Evolutionary conservation across 2,888 invertebrate species (phyloP).

Genomic region (Thymelicus acteon): DNA sequence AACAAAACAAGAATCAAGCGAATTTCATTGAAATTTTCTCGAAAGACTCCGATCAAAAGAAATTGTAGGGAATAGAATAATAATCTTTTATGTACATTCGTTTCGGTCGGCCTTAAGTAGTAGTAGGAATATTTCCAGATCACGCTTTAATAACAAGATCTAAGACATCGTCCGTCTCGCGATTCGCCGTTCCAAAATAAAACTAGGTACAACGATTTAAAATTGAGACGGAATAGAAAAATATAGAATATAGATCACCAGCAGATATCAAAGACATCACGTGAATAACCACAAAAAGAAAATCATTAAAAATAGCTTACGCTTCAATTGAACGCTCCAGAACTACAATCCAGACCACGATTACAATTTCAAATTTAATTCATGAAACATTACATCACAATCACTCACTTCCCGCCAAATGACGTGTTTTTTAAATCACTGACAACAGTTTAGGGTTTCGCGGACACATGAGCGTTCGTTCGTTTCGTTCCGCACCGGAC

Average conservation of each 20-base stretch:
- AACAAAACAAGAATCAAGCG: not conserved
- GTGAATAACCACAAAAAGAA: slow-evolving; percentile 35
- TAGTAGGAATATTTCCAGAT: slow-evolving; percentile 19
- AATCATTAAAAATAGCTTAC: slow-evolving; percentile 45
- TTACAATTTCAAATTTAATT: slow-evolving; percentile 23
- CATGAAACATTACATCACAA: slow-evolving; percentile 34
- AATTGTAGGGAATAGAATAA: slow-evolving; percentile 16
- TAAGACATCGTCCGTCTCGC: slow-evolving; percentile 6
- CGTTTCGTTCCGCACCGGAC: slow-evolving; percentile 43
- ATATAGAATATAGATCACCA: slow-evolving; percentile 29
- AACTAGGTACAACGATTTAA: slow-evolving; percentile 21
- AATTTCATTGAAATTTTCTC: slow-evolving; percentile 5
- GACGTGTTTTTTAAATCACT: slow-evolving; percentile 33
- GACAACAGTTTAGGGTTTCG: slow-evolving; percentile 35
- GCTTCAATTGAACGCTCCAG: slow-evolving; percentile 34
- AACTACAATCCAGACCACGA: slow-evolving; percentile 28
- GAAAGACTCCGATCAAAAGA: slow-evolving; percentile 19
- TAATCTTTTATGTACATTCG: slow-evolving; percentile 21
- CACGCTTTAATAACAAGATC: slow-evolving; percentile 1
- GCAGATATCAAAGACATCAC: slow-evolving; percentile 16
- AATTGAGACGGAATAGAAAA: slow-evolving; percentile 32
- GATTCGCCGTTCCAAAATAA: slow-evolving; percentile 22
- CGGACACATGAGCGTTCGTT: slow-evolving; percentile 34
- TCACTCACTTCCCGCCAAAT: slow-evolving; percentile 38
- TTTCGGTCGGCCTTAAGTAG: slow-evolving; percentile 16